Base-by-base conservation (phyloP, 2,888 invertebrate genomes). In the Ectemnius cavifrons region DNA sequence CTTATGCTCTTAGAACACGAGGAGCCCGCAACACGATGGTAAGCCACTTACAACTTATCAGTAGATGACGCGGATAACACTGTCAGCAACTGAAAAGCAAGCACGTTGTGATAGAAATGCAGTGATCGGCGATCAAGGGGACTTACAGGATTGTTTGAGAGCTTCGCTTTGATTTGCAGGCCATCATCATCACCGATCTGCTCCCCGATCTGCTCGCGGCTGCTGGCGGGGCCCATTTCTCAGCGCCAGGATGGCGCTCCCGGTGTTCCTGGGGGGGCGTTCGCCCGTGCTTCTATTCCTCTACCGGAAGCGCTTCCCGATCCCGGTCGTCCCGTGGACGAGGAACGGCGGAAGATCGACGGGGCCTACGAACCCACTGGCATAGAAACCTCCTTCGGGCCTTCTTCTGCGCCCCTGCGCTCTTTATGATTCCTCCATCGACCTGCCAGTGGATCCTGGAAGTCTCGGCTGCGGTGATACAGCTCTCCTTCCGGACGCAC, bases 161-260 rank as follows among this genome's bases (percentile, higher is more conserved):
- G 72, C 67, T 84, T 87, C 23, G 89, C 75, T 68, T 88, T 86
- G 78, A 90, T 89, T 27, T 89, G 89, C 85, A 89, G 85, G 84
- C 90, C 90, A 71, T 89, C 88, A 74, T 90, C 89, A 68, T 89
- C 89, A 75, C 86, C 89, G 76, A 88, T 84, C 83, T 88, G 88
- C 82, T 89, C 90, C 77, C 87, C 88, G 75, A 85, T 89, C 64
- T 89, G 89, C 75, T 90, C 90, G 67, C 87, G 89, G 78, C 89
- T 89, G 81, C 84, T 89, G 77, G 88, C 85, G 81, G 89, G 89
- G 77, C 89, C 90, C 90, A 89, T 89, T 78, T 88, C 37, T 37
- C 86, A 81, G 85, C 82, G 83, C 81, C 85, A 37, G 37, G 8
- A 67, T 74, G 70, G 81, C 76, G 73, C 73, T 68, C 52, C 37